A percentile compares a stretch with the other conserved stretches of the same genome.
Conservation (phyloP, 1,140 invertebrate species). For the Apis cerana region DNA sequence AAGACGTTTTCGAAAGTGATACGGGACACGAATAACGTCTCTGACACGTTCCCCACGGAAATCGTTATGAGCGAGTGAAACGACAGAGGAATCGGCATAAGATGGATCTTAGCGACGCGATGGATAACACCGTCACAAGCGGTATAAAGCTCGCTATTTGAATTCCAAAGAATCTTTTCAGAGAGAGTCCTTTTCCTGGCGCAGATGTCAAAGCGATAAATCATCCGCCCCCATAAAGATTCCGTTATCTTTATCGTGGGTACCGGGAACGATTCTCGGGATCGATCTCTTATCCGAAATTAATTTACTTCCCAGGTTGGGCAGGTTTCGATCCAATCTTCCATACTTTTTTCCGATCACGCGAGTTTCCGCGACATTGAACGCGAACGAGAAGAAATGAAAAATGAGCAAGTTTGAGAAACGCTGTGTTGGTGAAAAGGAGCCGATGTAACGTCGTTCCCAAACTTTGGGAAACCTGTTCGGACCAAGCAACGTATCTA, state of each 20-base stretch:
- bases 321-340: not conserved
- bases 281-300: not conserved
- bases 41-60: not conserved
- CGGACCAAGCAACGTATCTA: conserved; percentile 6
- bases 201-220: conserved; percentile 30
- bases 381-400: not conserved
- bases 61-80: not conserved
- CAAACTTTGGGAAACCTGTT: not conserved
- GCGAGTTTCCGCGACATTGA: not conserved
- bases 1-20: not conserved
- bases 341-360: not conserved
- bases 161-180: conserved; percentile 38
- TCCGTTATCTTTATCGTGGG: conserved; percentile 9
- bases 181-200: conserved; percentile 1
- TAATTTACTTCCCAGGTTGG: not conserved
- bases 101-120: not conserved
- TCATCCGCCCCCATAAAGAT: conserved; percentile 25
- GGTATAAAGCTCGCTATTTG: conserved; percentile 32
- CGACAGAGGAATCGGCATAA: conserved; percentile 3
- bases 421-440: not conserved
- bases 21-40: not conserved
- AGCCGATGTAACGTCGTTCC: not conserved
- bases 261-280: not conserved
- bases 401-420: not conserved
- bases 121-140: conserved; percentile 21